Conservation (phyloP, 1,140 invertebrate species). For the Calycopis cecrops region DNA sequence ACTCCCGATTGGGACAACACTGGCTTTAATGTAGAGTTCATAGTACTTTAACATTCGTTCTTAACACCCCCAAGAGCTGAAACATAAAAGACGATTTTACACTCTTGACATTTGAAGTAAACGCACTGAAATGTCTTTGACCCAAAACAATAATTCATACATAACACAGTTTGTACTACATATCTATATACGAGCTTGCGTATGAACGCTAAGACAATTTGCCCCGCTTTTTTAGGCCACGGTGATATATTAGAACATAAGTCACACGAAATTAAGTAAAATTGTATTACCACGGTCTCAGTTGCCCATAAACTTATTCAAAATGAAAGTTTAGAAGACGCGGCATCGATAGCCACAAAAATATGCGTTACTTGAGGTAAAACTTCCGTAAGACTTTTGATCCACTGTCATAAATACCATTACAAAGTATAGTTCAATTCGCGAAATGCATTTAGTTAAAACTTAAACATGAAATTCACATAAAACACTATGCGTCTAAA, state of each 20-base stretch:
- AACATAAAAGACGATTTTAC: conserved; percentile 55
- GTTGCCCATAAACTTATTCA: conserved; percentile 27
- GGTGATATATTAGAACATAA: conserved; percentile 9
- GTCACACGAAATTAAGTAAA: conserved; percentile 1
- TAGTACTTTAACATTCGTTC: conserved; percentile 47
- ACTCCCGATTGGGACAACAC: conserved; percentile 68
- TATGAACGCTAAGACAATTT: conserved; percentile 52
- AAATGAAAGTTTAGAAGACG: conserved; percentile 23
- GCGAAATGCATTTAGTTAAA: background rate
- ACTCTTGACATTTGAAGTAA: conserved; percentile 50
- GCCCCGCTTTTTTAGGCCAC: conserved; percentile 45
- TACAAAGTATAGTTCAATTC: background rate
- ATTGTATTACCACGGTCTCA: conserved; percentile 47
- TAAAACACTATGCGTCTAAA: conserved; percentile 50
- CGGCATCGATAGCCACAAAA: conserved; percentile 62
- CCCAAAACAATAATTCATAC: conserved; percentile 72
- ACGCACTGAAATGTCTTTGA: conserved; percentile 66
- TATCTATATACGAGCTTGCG: conserved; percentile 60
- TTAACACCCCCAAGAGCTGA: conserved; percentile 44
- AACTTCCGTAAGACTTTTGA: conserved; percentile 64
- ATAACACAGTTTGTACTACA: conserved; percentile 49
- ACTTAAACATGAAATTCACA: conserved; percentile 22
- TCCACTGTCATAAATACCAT: conserved; percentile 39
- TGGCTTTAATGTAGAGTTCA: conserved; percentile 77
- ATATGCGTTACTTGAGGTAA: conserved; percentile 68